phyloP scores from a whole-genome alignment of 64 coral and sea anemone genomes.

The Hydrozoanthus tunicans region DNA sequence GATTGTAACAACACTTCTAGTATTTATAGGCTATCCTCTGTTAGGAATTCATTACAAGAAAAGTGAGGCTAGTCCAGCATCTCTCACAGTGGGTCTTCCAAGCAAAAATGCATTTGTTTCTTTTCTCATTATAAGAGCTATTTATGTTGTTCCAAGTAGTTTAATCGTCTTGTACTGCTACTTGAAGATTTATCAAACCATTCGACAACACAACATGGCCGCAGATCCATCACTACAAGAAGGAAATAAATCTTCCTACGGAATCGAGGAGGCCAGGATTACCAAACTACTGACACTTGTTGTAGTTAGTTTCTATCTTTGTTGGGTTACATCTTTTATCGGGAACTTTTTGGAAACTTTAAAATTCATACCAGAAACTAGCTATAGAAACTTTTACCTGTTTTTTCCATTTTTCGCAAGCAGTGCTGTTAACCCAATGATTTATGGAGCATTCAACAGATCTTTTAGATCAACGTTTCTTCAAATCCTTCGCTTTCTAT shows the following conservation, averaged over 20 bases:
- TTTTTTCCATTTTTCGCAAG: conserved; percentile 5
- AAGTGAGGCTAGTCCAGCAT: not conserved
- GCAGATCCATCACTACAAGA: no score
- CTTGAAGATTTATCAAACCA: no score
- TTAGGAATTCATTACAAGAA: not conserved
- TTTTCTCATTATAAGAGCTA: no score
- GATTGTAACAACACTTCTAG: not conserved
- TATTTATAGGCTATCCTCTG: not conserved
- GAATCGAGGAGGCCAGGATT: no score
- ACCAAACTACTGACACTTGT: not conserved
- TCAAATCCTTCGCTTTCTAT: no score
- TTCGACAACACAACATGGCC: no score
- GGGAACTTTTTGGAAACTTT: not conserved
- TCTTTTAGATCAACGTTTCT: not conserved
- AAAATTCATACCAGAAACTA: not conserved
- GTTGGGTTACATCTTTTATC: no score
- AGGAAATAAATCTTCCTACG: no score
- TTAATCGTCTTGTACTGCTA: no score
- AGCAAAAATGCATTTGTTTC: no score
- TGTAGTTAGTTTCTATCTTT: no score
- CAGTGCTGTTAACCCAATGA: not conserved
- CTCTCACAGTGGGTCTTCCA: not conserved
- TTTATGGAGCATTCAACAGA: not conserved
- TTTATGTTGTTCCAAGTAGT: no score
- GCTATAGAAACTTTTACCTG: not conserved